phyloP scores from a whole-genome alignment of 2,888 invertebrate species.

The Nemoura dubitans region DNA sequence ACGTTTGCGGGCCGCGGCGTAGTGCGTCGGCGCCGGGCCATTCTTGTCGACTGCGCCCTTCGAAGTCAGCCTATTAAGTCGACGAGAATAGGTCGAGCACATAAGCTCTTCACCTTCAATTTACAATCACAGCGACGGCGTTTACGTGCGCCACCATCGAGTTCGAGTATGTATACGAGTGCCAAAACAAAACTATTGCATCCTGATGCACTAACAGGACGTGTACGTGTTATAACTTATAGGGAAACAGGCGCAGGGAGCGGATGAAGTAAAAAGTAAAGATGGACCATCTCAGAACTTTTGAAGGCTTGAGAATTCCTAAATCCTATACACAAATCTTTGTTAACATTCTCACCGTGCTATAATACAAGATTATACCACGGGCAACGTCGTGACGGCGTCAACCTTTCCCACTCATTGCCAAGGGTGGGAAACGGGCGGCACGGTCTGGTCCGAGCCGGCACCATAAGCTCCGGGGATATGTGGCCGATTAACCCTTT shows the following conservation, averaged over 20 bases:
- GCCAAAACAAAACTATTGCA: neutral
- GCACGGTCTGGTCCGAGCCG: too few relatives aligned
- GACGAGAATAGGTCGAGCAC: neutral
- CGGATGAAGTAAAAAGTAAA: neutral
- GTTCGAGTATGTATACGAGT: neutral
- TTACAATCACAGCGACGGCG: neutral
- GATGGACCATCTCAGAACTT: neutral
- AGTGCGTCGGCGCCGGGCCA: neutral
- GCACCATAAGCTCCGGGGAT: too few relatives aligned
- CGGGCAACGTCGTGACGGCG: neutral
- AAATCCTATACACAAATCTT: neutral
- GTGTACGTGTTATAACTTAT: neutral
- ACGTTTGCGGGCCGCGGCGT: neutral
- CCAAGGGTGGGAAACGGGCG: slow-evolving; percentile 22
- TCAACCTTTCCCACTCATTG: slow-evolving; percentile 28
- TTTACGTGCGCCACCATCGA: neutral
- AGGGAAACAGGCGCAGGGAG: too few relatives aligned
- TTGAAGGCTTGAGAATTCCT: neutral
- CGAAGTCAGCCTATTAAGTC: neutral
- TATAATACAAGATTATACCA: neutral
- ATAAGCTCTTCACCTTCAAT: neutral
- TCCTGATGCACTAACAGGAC: neutral
- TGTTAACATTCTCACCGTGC: slow-evolving; percentile 23
- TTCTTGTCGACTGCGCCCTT: neutral
- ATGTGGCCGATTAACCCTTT: slow-evolving; percentile 8